phyloP scores from a whole-genome alignment of 2,797 vertebrate genomes.

The Urophycis tenuis region DNA sequence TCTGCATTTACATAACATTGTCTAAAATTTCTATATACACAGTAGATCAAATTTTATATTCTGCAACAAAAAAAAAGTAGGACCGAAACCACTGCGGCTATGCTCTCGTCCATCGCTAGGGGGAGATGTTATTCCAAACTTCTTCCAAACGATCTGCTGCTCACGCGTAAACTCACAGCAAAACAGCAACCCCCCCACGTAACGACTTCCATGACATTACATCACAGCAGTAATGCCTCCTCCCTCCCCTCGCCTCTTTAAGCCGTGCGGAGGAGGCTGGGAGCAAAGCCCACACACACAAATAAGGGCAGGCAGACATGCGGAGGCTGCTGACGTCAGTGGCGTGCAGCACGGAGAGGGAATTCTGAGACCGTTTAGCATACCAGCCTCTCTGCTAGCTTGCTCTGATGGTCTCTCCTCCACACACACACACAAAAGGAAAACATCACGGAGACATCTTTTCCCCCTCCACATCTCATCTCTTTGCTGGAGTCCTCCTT shows the following conservation, averaged over 20 bases:
- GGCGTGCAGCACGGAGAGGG: constrained; percentile 44
- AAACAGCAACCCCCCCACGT: constrained; percentile 11
- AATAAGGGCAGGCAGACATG: constrained; percentile 15
- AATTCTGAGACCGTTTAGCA: constrained; percentile 44
- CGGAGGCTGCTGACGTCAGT: constrained; percentile 55
- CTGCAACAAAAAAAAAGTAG: too few relatives aligned
- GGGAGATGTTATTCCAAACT: not conserved
- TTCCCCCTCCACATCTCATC: not conserved
- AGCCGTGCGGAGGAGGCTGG: constrained; percentile 39
- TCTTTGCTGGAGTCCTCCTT: too few relatives aligned
- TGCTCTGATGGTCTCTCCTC: not conserved
- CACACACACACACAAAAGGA: constrained; percentile 14
- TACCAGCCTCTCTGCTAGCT: not conserved
- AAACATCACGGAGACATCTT: not conserved
- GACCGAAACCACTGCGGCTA: too few relatives aligned
- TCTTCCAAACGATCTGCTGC: not conserved
- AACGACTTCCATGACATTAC: constrained; percentile 56
- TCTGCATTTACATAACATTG: not conserved
- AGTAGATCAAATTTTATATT: not conserved
- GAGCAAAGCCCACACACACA: constrained; percentile 31
- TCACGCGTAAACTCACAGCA: not conserved
- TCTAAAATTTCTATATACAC: not conserved
- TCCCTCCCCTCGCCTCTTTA: constrained; percentile 30
- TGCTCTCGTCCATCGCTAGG: not conserved
- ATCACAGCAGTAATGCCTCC: constrained; percentile 56